Base-by-base conservation (phyloP, 2,888 invertebrate genomes). In the Drosophila subsilvestris region DNA sequence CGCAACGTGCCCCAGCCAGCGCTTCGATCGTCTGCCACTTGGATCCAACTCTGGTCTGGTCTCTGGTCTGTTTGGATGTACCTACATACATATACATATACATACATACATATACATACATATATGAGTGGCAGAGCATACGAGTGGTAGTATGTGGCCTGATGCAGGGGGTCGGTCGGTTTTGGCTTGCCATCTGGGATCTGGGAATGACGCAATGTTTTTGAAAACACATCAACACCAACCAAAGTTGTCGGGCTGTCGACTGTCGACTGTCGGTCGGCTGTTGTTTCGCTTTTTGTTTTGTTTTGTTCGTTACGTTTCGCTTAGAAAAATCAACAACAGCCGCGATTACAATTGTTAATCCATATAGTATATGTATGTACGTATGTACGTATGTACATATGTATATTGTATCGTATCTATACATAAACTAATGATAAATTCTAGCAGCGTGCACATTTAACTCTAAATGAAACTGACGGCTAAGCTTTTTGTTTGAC, bases 401-500 rank as follows among this genome's bases (percentile, higher is more conserved):
- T n/a, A n/a, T n/a, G n/a, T n/a, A n/a, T n/a, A n/a, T n/a, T n/a
- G n/a, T n/a, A n/a, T n/a, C n/a, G n/a, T n/a, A n/a, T 22, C 22
- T 44, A 56, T 49, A 56, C 14, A 55, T 1, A 27, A 87, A 87
- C 86, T 88, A 82, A 84, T 86, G 86, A 88, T 88, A 88, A 85
- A 85, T 87, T 85, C 78, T 79, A 72, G 62, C 53, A 68, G 65
- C 73, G 63, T 48, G 57, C 25, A 6, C 25, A 25, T 5, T 54
- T 37, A 54, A 18, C 49, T 20, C 70, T 51, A 69, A 69, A 54
- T 51, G 53, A 51, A 37, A 42, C 56, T 71, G 57, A 48, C 32
- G 29, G 60, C 12, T 54, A 22, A 47, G 32, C 57, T 45, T 37
- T n/a, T 14, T 7, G 6, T 37, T n/a, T 2, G 37, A 14, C 14